Evolutionary conservation across 1,140 invertebrate genomes (phyloP).

Genomic region (Drosophila trapezifrons): DNA sequence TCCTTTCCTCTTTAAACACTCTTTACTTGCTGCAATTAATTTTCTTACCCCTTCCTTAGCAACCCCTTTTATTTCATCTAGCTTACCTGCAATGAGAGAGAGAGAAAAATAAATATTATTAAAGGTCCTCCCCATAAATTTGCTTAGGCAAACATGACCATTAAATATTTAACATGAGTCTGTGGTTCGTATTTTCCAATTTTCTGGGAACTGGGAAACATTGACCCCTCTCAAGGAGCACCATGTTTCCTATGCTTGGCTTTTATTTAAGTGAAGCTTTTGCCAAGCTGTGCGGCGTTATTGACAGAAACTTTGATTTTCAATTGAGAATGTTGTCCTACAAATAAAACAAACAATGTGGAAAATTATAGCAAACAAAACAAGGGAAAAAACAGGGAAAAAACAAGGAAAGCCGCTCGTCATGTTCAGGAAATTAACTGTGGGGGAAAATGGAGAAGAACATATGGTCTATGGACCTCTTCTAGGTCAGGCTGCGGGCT

Average conservation of each 20-base stretch:
- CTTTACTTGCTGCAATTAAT: slow-evolving; percentile 1
- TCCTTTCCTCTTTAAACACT: not conserved
- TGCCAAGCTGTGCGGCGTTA: slow-evolving; percentile 3
- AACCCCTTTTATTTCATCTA: not conserved
- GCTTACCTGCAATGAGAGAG: slow-evolving; percentile 58
- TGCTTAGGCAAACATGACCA: slow-evolving; percentile 26
- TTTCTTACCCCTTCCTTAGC: not conserved
- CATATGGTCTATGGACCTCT: slow-evolving; percentile 36
- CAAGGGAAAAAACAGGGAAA: slow-evolving; percentile 16
- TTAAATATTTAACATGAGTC: slow-evolving; percentile 35
- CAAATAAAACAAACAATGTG: slow-evolving; percentile 21
- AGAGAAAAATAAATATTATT: slow-evolving; percentile 25
- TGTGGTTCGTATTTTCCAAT: slow-evolving; percentile 1
- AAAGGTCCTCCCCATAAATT: slow-evolving; percentile 22
- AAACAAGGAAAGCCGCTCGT: slow-evolving; percentile 30
- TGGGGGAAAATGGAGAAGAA: slow-evolving; percentile 12
- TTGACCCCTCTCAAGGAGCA: not conserved
- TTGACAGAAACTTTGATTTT: slow-evolving; percentile 36
- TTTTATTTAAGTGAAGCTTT: slow-evolving; percentile 10
- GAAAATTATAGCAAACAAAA: slow-evolving; percentile 21
- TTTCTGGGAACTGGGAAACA: not conserved
- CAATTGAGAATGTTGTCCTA: slow-evolving; percentile 32
- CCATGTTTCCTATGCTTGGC: not conserved
- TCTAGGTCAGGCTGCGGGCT: slow-evolving; percentile 59
- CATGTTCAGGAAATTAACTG: slow-evolving; percentile 62